Evolutionary conservation across 1,140 invertebrate species (phyloP), one percentile per base, ranked within the genome.

Genomic region (Theocolax elegans): DNA sequence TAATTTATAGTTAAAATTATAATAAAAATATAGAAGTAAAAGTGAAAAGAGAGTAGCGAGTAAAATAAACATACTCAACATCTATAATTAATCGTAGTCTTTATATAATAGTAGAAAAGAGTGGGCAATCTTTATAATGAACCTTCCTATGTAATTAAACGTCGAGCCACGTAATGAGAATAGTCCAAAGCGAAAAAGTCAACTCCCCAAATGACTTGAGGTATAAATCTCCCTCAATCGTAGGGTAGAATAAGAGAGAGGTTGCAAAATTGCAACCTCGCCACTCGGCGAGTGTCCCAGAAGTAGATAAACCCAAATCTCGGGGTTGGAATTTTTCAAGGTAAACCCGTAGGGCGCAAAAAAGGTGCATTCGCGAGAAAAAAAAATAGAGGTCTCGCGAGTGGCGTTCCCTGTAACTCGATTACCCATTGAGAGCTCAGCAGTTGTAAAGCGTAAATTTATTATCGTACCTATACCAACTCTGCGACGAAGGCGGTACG

Each of bases 371-470:
- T 38, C 9, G 31, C 48, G 7, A 44, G 49, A 17, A 21, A 54
- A 54, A 65, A 65, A 66, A 51, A 19, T 38, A 23, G 42, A 42
- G 56, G n/a, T 49, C 54, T 67, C 42, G 29, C 29, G 54, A 67
- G 53, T 59, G 23, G 54, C 53, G 29, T 59, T 67, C 27, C 29
- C 27, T 67, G 44, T 68, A 68, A 68, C 46, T 51, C 56, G 54
- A 68, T 51, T 59, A 51, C 31, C 66, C 54, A 60, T 59, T 42
- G 67, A 54, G 38, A 62, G 44, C 40, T 60, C 44, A 59, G 58
- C 58, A 69, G 35, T 63, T 69, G 58, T 69, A 69, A 69, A 69
- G 67, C n/a, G 48, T 54, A 63, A 54, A 69, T 69, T 69, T 69
- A 69, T 69, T 54, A 54, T 69, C 23, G 4, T 15, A 10, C 19